A percentile compares a stretch with the other conserved stretches of the same genome.
These are phyloP conservation scores for Megalonaias nervosa DNA, from an alignment of 1,140 invertebrate species.

Conservation along the genomic window DNA sequence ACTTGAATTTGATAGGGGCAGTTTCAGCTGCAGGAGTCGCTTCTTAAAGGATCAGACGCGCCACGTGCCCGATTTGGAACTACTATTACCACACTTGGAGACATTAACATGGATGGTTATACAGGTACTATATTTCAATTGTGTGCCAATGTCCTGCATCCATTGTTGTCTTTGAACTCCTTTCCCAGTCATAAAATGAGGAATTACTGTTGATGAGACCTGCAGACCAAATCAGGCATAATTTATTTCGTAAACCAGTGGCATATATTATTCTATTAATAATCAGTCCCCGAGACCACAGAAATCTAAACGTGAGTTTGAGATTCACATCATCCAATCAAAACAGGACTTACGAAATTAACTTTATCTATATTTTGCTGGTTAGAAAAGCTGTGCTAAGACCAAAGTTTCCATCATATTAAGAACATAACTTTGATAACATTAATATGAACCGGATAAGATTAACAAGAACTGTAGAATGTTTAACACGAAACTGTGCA, in stretches of 20 bases:
- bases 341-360: too few relatives aligned
- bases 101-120: conserved; percentile 92
- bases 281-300: neutral
- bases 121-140: conserved; percentile 62
- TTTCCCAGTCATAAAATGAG: neutral
- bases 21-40: conserved; percentile 33
- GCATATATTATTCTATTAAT: neutral
- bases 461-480: too few relatives aligned
- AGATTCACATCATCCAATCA: too few relatives aligned
- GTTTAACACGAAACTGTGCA: too few relatives aligned
- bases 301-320: neutral
- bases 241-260: neutral
- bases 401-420: too few relatives aligned
- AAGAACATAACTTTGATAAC: too few relatives aligned
- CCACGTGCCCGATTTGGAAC: conserved; percentile 81
- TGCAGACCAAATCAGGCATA: neutral
- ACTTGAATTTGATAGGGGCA: conserved; percentile 36
- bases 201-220: neutral
- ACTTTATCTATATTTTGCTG: too few relatives aligned
- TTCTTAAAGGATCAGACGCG: conserved; percentile 41
- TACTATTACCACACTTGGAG: conserved; percentile 89
- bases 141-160: neutral
- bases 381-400: too few relatives aligned
- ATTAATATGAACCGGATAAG: too few relatives aligned
- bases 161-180: neutral